These are phyloP conservation scores for Anticlea derivata DNA, from an alignment of 2,888 invertebrate genomes.

Conservation along the genomic window DNA sequence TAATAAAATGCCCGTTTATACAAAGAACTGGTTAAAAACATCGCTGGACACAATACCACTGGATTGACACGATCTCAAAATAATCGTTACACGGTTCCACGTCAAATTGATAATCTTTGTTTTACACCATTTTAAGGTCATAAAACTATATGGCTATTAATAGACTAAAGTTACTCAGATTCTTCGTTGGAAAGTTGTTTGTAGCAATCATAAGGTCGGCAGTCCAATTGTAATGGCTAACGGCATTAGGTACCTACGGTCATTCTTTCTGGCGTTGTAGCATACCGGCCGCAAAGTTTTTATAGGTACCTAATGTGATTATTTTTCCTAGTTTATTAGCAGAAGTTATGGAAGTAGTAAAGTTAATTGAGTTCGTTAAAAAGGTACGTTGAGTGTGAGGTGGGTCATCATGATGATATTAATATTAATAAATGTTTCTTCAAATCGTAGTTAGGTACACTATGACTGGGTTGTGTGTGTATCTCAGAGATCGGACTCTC, in stretches of 20 bases:
- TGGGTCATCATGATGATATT: no score
- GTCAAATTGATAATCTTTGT: slow-evolving; percentile 14
- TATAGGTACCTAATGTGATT: no score
- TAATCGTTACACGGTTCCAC: slow-evolving; percentile 2
- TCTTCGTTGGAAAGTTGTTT: slow-evolving; percentile 31
- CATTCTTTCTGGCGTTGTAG: slow-evolving; percentile 11
- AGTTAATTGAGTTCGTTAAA: no score
- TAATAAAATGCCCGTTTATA: no score
- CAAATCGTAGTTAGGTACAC: no score
- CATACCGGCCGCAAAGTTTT: background rate
- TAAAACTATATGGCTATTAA: slow-evolving; percentile 18
- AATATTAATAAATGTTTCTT: no score
- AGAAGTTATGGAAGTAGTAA: no score
- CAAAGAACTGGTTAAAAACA: no score
- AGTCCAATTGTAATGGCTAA: slow-evolving; percentile 32
- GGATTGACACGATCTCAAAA: no score
- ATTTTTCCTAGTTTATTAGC: no score
- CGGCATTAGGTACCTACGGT: slow-evolving; percentile 16
- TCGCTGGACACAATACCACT: no score
- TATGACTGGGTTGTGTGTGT: slow-evolving; percentile 5
- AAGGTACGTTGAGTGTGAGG: no score
- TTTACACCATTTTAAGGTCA: slow-evolving; percentile 20
- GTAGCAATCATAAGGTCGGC: slow-evolving; percentile 20
- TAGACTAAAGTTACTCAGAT: slow-evolving; percentile 13
- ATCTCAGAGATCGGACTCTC: slow-evolving; percentile 56